Evolutionary conservation across 2,797 vertebrate genomes (phyloP).

Genomic region (Micrastur ruficollis): DNA sequence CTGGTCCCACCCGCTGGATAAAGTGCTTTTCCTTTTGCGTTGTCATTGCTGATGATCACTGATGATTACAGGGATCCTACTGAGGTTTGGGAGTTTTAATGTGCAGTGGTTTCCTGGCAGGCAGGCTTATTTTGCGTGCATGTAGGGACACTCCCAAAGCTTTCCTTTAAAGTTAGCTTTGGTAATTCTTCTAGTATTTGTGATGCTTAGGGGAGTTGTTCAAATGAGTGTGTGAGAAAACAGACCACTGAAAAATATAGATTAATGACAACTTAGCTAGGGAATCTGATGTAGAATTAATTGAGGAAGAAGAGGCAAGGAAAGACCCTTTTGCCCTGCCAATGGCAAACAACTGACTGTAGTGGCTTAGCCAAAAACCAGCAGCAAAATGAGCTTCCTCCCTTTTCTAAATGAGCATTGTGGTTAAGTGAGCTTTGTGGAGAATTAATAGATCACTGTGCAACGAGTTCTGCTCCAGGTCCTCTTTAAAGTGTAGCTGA

Average conservation of each 20-base stretch:
- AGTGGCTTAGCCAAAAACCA: not conserved
- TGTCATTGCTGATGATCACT: not conserved
- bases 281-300: not conserved
- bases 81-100: not conserved
- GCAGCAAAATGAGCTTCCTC: not conserved
- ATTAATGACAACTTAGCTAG: not conserved
- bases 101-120: not conserved
- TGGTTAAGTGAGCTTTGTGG: not conserved
- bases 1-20: not conserved
- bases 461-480: not conserved
- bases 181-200: not conserved
- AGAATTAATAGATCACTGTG: not conserved
- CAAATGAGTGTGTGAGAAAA: not conserved
- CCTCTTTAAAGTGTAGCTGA: conserved; percentile 14
- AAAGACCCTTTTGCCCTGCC: not conserved
- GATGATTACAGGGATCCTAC: not conserved
- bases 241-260: not conserved
- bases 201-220: not conserved
- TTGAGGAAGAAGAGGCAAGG: not conserved
- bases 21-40: not conserved
- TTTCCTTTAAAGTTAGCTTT: not conserved
- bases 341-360: not conserved
- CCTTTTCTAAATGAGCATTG: not conserved
- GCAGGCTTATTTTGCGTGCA: not conserved
- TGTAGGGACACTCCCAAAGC: not conserved